Evolutionary conservation across 2,888 invertebrate genomes (phyloP).

Genomic region (Metalampra italica): DNA sequence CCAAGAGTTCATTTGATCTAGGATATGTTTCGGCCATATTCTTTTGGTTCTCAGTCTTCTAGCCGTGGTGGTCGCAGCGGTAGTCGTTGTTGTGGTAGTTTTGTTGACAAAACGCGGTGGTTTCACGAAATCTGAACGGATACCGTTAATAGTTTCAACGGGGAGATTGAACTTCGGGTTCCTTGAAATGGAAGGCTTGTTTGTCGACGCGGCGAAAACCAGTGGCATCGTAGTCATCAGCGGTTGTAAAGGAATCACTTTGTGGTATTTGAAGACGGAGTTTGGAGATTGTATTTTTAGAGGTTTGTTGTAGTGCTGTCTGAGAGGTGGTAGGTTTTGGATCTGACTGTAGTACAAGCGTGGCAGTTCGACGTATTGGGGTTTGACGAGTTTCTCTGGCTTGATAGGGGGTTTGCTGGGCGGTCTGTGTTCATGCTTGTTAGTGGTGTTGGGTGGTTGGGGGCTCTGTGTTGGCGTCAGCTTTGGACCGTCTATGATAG

Average conservation of each 20-base stretch:
- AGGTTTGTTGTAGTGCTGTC: conserved; percentile 43
- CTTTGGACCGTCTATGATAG: conserved; percentile 50
- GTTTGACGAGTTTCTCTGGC: conserved; percentile 37
- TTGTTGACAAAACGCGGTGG: conserved; percentile 43
- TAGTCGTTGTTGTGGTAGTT: conserved; percentile 38
- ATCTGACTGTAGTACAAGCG: conserved; percentile 40
- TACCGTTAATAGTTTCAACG: conserved; percentile 62
- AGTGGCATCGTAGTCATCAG: conserved; percentile 33
- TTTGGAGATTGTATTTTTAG: conserved; percentile 41
- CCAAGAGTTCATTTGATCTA: conserved; percentile 41
- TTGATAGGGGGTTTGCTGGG: conserved; percentile 59
- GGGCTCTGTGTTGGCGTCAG: conserved; percentile 31
- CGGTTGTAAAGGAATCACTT: conserved; percentile 49
- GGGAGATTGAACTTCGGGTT: conserved; percentile 59
- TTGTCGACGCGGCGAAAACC: conserved; percentile 44
- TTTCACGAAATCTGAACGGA: conserved; percentile 51
- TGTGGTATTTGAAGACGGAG: conserved; percentile 53
- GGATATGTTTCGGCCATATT: conserved; percentile 65
- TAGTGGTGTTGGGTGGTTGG: conserved; percentile 31
- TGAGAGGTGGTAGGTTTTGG: conserved; percentile 37
- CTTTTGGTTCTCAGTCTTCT: conserved; percentile 61
- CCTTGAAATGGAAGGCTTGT: conserved; percentile 40
- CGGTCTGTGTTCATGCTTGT: conserved; percentile 43
- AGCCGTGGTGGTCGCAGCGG: conserved; percentile 49
- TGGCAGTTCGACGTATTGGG: conserved; percentile 36